Conservation (phyloP, 2,113 vertebrate species). For the Parotia lawesii region DNA sequence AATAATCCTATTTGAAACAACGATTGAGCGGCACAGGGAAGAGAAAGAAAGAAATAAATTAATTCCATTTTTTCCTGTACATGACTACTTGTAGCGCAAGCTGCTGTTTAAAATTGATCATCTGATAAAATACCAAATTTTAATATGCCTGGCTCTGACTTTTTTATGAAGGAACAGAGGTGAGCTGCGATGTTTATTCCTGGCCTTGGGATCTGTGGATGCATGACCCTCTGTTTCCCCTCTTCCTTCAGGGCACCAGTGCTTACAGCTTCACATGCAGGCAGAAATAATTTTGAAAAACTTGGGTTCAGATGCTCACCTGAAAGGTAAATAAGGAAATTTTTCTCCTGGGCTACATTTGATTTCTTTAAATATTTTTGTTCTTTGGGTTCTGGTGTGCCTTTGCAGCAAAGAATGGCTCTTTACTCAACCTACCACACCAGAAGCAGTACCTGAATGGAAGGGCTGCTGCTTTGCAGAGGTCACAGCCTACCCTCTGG, state of each 20-base stretch:
- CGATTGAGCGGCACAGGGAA: constrained; percentile 15
- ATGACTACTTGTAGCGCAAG: background rate
- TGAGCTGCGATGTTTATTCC: background rate
- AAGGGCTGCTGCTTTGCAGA: background rate
- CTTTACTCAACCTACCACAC: accelerated
- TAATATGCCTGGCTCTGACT: background rate
- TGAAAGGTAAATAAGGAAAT: background rate
- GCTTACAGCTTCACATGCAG: background rate
- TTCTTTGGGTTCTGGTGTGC: background rate
- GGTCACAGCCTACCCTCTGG: background rate
- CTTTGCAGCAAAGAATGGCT: background rate
- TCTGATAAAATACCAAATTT: background rate
- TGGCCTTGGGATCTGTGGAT: background rate
- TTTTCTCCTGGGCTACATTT: background rate
- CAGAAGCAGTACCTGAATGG: background rate
- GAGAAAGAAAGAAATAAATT: background rate
- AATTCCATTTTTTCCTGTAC: background rate
- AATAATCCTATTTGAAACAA: constrained; percentile 56
- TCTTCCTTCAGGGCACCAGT: background rate
- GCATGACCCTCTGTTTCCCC: background rate
- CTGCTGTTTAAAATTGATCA: background rate
- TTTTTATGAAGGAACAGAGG: background rate
- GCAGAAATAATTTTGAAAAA: background rate
- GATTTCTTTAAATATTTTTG: background rate
- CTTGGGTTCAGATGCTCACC: background rate